These are phyloP conservation scores for Diglossa cyanea DNA, from an alignment of 2,797 vertebrate genomes.

Conservation along the genomic window DNA sequence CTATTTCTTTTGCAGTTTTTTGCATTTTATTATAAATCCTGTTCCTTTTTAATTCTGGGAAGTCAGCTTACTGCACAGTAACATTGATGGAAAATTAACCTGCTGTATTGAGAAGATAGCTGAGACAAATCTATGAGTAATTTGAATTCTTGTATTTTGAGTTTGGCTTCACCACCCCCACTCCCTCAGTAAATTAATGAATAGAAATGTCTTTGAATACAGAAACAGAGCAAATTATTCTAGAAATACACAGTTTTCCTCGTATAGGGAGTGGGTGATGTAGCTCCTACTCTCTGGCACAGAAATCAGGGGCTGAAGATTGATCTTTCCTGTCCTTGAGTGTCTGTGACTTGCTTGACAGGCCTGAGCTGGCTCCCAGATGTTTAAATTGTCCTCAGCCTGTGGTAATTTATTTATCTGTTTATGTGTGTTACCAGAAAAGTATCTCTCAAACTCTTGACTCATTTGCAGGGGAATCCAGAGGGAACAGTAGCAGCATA, in stretches of 20 bases:
- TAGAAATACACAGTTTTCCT: neutral
- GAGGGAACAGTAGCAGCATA: constrained; percentile 75
- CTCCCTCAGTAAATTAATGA: neutral
- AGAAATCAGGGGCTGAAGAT: constrained; percentile 60
- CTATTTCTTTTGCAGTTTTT: neutral
- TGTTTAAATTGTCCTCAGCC: constrained; percentile 76
- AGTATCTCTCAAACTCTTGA: constrained; percentile 75
- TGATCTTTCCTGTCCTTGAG: constrained; percentile 68
- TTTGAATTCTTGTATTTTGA: neutral
- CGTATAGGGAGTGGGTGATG: neutral
- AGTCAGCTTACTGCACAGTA: neutral
- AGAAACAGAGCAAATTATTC: neutral
- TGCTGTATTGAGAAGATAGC: neutral
- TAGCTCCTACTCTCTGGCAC: constrained; percentile 41
- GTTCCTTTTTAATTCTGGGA: neutral
- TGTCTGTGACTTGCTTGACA: constrained; percentile 79
- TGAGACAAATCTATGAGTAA: neutral
- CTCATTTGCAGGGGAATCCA: constrained; percentile 70
- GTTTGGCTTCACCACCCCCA: neutral
- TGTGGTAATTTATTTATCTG: constrained; percentile 81
- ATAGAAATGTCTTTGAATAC: neutral
- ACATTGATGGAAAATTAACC: neutral
- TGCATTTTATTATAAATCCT: neutral
- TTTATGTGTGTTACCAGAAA: constrained; percentile 76
- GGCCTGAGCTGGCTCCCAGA: constrained; percentile 76